Evolutionary conservation across 1,140 invertebrate species (phyloP), one percentile per base, ranked within the genome.

Genomic region (Anastrepha obliqua): DNA sequence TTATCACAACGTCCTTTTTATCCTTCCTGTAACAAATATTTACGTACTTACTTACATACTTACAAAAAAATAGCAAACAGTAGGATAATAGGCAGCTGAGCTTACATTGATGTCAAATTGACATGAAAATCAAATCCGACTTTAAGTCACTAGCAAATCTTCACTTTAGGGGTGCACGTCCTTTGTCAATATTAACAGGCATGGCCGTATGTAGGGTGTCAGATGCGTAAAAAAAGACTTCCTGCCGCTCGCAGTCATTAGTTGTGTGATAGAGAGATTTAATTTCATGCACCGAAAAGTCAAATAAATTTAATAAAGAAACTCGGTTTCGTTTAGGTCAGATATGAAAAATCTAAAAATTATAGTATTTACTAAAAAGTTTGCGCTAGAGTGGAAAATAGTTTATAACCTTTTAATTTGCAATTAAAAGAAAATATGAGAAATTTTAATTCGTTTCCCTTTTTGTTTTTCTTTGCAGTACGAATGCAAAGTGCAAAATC

Each of bases 401-500:
- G n/a, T 7, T 39, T 7, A 6, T 6, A 20, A 65, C 20, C n/a
- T 67, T 20, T 39, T 67, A 8, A 8, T 29, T 67, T 29, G 0
- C 29, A 29, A 29, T 29, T 29, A 29, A 29, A 29, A 29, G 29
- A 29, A 29, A 29, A 29, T 29, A 29, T 29, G 29, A 29, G 29
- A 29, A 29, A 29, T 29, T 29, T 29, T 29, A 29, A 29, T 55
- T 55, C 1, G 11, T 85, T 87, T 81, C 89, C 91, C 89, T 90
- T 91, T 92, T 92, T 94, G 62, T 85, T 44, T 90, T 92, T 90
- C 90, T 90, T 92, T 92, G 93, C 95, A 99, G 98, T 99, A 98
- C 94, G 99, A 99, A 94, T 99, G 99, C 95, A 99, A 99, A 95
- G 96, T 98, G 89, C 98, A 98, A 94, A 97, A 97, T 62, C 97